Conservation (phyloP, 2,113 vertebrate genomes). For the Platanista minor region DNA sequence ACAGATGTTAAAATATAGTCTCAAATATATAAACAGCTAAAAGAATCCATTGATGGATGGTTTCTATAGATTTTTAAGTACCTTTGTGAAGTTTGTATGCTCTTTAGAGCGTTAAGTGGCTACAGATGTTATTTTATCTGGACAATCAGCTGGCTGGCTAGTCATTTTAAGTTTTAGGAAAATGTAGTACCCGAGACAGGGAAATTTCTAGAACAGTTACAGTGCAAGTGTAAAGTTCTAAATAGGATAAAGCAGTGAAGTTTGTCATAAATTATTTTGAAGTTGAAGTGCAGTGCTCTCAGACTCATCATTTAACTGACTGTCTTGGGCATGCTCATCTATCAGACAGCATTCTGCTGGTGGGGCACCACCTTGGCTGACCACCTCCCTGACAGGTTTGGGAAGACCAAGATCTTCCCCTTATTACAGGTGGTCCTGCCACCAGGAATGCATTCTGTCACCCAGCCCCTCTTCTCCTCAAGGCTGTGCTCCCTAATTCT, state of each 20-base stretch:
- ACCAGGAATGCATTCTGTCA: neutral
- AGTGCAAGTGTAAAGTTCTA: neutral
- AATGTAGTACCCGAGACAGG: neutral
- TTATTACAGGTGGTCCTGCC: neutral
- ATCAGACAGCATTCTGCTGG: neutral
- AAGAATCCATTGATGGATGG: neutral
- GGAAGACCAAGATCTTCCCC: neutral
- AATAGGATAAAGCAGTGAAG: neutral
- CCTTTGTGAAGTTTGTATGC: neutral
- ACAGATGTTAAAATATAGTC: neutral
- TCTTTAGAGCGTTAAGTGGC: neutral
- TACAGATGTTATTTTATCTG: neutral
- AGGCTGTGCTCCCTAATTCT: neutral
- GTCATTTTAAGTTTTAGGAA: neutral
- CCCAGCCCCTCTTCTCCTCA: neutral
- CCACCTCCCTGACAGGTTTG: neutral
- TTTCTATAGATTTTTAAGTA: neutral
- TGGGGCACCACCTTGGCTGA: neutral
- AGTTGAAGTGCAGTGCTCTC: neutral
- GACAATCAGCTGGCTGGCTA: neutral
- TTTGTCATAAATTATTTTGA: neutral
- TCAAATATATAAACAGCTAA: neutral
- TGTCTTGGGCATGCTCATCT: neutral
- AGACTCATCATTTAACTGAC: neutral
- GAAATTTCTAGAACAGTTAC: slow-evolving; percentile 2